phyloP scores from a whole-genome alignment of 2,797 vertebrate genomes.

The Lepus townsendii region DNA sequence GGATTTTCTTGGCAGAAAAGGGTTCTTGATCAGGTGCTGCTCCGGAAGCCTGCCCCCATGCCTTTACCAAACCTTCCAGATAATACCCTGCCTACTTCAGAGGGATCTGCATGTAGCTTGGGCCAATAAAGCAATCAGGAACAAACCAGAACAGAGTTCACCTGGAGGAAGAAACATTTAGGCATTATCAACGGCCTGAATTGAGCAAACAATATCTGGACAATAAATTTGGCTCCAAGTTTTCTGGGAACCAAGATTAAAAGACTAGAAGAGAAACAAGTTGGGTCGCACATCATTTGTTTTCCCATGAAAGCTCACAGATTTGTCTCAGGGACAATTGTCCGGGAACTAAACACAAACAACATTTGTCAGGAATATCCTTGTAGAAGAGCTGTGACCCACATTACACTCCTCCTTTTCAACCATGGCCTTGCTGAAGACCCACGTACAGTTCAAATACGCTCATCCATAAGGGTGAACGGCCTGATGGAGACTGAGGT shows the following conservation, averaged over 20 bases:
- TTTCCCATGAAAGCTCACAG: constrained; percentile 70
- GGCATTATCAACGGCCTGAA: not conserved
- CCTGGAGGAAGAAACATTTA: constrained; percentile 37
- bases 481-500: not conserved
- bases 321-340: constrained; percentile 69
- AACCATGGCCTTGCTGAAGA: constrained; percentile 15
- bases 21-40: constrained; percentile 40
- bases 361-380: constrained; percentile 61
- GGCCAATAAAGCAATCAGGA: constrained; percentile 51
- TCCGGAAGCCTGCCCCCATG: not conserved
- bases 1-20: constrained; percentile 40
- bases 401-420: not conserved
- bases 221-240: constrained; percentile 20
- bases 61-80: constrained; percentile 44
- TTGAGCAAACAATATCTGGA: constrained; percentile 8
- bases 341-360: constrained; percentile 58
- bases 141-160: constrained; percentile 39
- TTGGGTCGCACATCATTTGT: constrained; percentile 52
- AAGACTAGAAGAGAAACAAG: constrained; percentile 53
- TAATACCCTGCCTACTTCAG: not conserved
- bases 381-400: constrained; percentile 18
- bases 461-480: not conserved
- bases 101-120: constrained; percentile 35
- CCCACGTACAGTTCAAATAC: not conserved
- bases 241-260: constrained; percentile 69